These are phyloP conservation scores for Aurelia sp. DNA, from an alignment of 30 jellyfish, hydroid and myxozoan species.

Conservation along the genomic window DNA sequence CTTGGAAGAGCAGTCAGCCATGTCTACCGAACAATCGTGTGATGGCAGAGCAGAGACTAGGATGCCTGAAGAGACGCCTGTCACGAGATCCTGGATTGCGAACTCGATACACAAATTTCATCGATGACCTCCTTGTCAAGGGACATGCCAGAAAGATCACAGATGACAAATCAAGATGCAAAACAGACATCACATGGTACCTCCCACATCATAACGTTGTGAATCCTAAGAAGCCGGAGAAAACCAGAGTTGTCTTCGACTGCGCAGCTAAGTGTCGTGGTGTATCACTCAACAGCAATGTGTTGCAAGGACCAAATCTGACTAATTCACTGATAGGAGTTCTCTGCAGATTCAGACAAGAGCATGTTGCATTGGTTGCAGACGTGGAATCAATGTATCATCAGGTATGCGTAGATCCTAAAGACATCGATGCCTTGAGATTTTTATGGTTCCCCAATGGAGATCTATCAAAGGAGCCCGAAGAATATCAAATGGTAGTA, in stretches of 20 bases:
- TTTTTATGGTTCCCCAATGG: slow-evolving; percentile 80
- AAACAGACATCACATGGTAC: slow-evolving; percentile 5
- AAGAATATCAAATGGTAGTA: slow-evolving; percentile 47
- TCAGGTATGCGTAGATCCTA: slow-evolving; percentile 60
- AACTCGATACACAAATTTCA: background rate
- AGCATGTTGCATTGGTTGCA: slow-evolving; percentile 50
- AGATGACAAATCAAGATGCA: background rate
- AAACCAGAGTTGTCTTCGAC: slow-evolving; percentile 5
- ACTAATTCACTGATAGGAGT: background rate
- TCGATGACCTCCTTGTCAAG: slow-evolving; percentile 8
- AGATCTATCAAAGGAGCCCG: slow-evolving; percentile 40
- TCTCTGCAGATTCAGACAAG: slow-evolving; percentile 74
- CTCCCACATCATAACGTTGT: slow-evolving; percentile 2
- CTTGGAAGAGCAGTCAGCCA: too few relatives aligned
- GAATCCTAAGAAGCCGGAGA: slow-evolving; percentile 4
- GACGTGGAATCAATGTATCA: slow-evolving; percentile 79
- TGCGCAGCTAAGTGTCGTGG: slow-evolving; percentile 6
- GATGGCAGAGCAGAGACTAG: slow-evolving; percentile 5
- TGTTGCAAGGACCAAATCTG: slow-evolving; percentile 10
- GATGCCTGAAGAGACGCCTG: too few relatives aligned
- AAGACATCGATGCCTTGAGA: slow-evolving; percentile 50
- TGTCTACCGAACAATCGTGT: too few relatives aligned
- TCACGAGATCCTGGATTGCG: background rate
- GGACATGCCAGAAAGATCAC: slow-evolving; percentile 11
- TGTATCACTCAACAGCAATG: slow-evolving; percentile 8